Conservation (phyloP, 2,113 vertebrate genomes). For the Tauraco erythrolophus region DNA sequence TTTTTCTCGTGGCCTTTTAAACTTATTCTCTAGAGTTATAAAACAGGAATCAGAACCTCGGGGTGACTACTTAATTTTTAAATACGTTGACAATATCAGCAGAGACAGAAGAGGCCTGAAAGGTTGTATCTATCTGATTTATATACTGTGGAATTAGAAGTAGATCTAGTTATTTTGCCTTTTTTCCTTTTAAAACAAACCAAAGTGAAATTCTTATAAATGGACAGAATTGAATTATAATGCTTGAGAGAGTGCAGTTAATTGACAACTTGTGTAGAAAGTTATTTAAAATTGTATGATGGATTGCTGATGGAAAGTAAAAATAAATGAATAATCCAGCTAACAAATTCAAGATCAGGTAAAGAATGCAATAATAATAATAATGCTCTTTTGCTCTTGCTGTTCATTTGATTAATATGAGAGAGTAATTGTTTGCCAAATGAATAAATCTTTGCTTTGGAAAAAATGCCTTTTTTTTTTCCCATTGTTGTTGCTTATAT, state of each 20-base stretch:
- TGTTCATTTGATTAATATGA: background rate
- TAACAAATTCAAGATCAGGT: background rate
- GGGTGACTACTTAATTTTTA: conserved; percentile 29
- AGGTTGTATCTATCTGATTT: background rate
- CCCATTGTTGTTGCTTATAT: background rate
- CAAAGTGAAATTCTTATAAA: background rate
- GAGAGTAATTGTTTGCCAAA: background rate
- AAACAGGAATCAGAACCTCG: conserved; percentile 30
- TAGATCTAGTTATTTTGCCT: background rate
- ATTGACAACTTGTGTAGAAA: background rate
- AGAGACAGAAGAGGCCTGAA: background rate
- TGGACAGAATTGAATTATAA: background rate
- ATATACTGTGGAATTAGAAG: conserved; percentile 5
- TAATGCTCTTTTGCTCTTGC: background rate
- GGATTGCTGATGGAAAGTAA: background rate
- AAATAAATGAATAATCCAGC: background rate
- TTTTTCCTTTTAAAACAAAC: background rate
- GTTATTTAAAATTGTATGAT: background rate
- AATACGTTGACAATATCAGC: background rate
- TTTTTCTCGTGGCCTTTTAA: conserved; percentile 44
- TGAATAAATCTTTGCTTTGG: background rate
- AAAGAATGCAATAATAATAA: background rate
- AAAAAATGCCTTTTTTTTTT: accelerated
- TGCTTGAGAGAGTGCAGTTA: background rate
- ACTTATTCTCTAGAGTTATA: background rate